Conservation (phyloP, 2,797 vertebrate species). For the Picus viridis region DNA sequence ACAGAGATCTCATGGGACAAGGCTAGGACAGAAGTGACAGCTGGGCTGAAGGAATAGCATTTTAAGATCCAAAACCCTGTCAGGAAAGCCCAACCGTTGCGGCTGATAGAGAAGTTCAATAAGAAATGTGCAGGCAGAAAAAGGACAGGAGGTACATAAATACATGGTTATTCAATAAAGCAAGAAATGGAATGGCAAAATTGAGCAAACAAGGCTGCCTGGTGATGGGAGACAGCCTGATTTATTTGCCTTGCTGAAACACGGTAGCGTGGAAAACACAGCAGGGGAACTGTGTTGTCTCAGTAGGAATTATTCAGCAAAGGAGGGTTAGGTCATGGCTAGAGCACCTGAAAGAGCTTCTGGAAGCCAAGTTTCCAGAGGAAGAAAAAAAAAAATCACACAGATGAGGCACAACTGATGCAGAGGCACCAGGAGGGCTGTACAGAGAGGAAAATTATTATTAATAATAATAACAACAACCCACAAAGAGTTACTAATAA, state of each 20-base stretch:
- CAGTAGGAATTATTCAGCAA: slow-evolving; percentile 46
- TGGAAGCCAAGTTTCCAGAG: slow-evolving; percentile 38
- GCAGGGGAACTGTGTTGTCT: slow-evolving; percentile 39
- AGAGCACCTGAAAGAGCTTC: slow-evolving; percentile 44
- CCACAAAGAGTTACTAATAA: slow-evolving; percentile 46
- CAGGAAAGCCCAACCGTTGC: not conserved
- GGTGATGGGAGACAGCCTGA: slow-evolving; percentile 45
- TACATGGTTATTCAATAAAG: slow-evolving; percentile 52
- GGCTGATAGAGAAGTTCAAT: not conserved
- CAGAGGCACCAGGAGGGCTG: not conserved
- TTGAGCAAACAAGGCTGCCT: slow-evolving; percentile 58
- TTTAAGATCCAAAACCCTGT: slow-evolving; percentile 44
- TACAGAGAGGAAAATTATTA: not conserved
- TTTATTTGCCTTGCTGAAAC: slow-evolving; percentile 61
- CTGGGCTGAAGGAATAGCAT: slow-evolving; percentile 45
- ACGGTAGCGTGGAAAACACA: slow-evolving; percentile 14
- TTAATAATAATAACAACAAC: not conserved
- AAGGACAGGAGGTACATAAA: slow-evolving; percentile 44
- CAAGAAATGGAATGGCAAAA: slow-evolving; percentile 41
- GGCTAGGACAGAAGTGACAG: slow-evolving; percentile 58
- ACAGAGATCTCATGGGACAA: slow-evolving; percentile 19
- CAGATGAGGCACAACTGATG: not conserved
- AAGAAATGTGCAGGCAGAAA: slow-evolving; percentile 26
- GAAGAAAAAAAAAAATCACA: slow-evolving; percentile 15
- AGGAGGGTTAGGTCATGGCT: slow-evolving; percentile 56